A percentile compares a stretch with the other conserved stretches of the same genome.
These are phyloP conservation scores for Drosophila nannoptera DNA, from an alignment of 1,140 invertebrate species.

Conservation along the genomic window DNA sequence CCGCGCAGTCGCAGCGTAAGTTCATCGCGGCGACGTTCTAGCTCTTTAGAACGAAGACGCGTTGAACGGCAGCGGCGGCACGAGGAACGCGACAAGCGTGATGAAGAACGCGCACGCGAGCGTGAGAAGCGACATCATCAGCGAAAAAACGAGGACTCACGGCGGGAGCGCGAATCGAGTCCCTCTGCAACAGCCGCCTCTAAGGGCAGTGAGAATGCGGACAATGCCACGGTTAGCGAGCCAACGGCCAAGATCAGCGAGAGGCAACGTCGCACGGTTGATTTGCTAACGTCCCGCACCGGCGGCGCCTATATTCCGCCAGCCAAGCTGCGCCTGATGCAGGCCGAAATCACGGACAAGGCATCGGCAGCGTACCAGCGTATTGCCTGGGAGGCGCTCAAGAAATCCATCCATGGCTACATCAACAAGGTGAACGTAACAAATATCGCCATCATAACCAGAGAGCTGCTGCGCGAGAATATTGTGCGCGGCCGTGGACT, in stretches of 20 bases:
- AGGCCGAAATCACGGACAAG: slow-evolving; percentile 96
- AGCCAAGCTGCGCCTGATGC: slow-evolving; percentile 95
- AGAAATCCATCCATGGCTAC: slow-evolving; percentile 99
- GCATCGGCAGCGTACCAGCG: slow-evolving; percentile 95
- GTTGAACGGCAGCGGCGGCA: slow-evolving; percentile 63
- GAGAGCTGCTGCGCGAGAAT: slow-evolving; percentile 96
- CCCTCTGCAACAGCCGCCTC: neutral
- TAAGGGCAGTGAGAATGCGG: slow-evolving; percentile 29
- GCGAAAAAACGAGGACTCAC: slow-evolving; percentile 4
- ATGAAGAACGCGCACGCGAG: slow-evolving; percentile 53
- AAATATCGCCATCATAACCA: slow-evolving; percentile 95
- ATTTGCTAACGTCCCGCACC: slow-evolving; percentile 90
- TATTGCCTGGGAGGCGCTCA: slow-evolving; percentile 98
- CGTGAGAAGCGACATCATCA: slow-evolving; percentile 54
- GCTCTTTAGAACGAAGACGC: slow-evolving; percentile 63
- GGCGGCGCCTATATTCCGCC: slow-evolving; percentile 99
- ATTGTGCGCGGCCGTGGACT: slow-evolving; percentile 96
- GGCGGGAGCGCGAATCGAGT: too few relatives aligned
- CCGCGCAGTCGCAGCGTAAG: slow-evolving; percentile 50
- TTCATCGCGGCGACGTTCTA: slow-evolving; percentile 56
- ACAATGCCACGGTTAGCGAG: slow-evolving; percentile 68
- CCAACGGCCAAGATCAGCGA: slow-evolving; percentile 71
- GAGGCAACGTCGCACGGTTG: slow-evolving; percentile 80
- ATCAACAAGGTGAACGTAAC: slow-evolving; percentile 99
- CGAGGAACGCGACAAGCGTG: slow-evolving; percentile 58